Evolutionary conservation across 2,113 vertebrate species (phyloP).

Genomic region (Oryctolagus cuniculus): DNA sequence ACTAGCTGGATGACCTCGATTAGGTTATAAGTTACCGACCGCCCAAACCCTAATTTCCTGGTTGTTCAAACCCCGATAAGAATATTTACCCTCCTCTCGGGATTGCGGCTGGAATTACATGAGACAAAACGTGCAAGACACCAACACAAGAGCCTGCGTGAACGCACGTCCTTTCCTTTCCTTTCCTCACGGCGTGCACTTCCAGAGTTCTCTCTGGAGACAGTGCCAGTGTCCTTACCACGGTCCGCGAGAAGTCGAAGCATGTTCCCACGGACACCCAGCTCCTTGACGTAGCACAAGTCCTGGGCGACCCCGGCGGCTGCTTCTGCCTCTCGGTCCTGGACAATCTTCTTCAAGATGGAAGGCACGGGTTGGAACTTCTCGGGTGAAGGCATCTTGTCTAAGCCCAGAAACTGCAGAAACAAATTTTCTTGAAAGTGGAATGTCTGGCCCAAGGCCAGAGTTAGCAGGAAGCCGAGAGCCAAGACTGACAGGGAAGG

Average conservation of each 20-base stretch:
- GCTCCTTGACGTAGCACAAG: constrained; percentile 63
- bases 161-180: neutral
- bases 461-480: constrained; percentile 8
- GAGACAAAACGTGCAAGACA: neutral
- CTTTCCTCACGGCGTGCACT: neutral
- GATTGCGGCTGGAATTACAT: neutral
- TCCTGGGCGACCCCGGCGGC: neutral
- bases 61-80: neutral
- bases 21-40: neutral
- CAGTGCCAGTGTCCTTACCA: constrained; percentile 50
- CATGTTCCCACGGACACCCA: constrained; percentile 64
- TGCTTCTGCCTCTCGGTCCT: constrained; percentile 7
- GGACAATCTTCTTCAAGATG: constrained; percentile 67
- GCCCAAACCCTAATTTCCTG: neutral
- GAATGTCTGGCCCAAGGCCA: constrained; percentile 20
- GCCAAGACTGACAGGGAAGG: neutral
- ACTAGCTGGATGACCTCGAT: neutral
- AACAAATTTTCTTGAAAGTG: constrained; percentile 46
- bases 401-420: constrained; percentile 58
- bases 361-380: constrained; percentile 67
- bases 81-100: neutral
- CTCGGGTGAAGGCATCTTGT: constrained; percentile 37
- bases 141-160: neutral
- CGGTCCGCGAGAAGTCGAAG: constrained; percentile 73
- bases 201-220: neutral